phyloP scores from a whole-genome alignment of 1,140 invertebrate species.

The Zophobas morio region DNA sequence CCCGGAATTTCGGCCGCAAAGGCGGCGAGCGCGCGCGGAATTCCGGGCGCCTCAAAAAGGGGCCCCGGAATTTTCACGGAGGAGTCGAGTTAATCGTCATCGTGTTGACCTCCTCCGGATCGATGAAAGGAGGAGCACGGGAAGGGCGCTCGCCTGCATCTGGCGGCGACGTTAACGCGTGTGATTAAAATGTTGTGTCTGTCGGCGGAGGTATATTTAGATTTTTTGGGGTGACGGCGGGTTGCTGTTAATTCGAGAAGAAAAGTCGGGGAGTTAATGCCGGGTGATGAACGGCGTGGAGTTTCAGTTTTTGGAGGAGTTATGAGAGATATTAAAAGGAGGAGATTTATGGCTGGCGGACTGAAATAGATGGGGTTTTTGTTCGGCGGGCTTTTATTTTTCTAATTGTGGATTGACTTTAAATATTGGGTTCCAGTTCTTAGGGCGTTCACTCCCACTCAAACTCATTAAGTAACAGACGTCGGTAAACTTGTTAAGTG shows the following conservation, averaged over 20 bases:
- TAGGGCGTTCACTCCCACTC: too few species aligned
- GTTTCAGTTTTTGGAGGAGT: not conserved
- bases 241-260: not conserved
- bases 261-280: not conserved
- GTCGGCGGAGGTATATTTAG: not conserved
- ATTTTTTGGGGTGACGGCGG: not conserved
- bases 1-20: slow-evolving; percentile 8
- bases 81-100: slow-evolving; percentile 11
- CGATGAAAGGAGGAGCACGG: not conserved
- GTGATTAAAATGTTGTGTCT: not conserved
- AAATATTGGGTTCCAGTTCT: too few species aligned
- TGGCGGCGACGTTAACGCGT: not conserved
- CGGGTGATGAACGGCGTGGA: not conserved
- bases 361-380: not conserved
- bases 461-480: too few species aligned
- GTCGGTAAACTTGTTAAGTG: too few species aligned
- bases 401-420: too few species aligned
- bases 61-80: slow-evolving; percentile 6
- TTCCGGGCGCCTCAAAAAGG: not conserved
- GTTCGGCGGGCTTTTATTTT: too few species aligned
- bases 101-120: not conserved
- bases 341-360: not conserved
- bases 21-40: slow-evolving; percentile 6
- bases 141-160: not conserved
- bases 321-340: not conserved